These are phyloP conservation scores for Mastomys coucha DNA, from an alignment of 2,113 vertebrate genomes.

Conservation along the genomic window DNA sequence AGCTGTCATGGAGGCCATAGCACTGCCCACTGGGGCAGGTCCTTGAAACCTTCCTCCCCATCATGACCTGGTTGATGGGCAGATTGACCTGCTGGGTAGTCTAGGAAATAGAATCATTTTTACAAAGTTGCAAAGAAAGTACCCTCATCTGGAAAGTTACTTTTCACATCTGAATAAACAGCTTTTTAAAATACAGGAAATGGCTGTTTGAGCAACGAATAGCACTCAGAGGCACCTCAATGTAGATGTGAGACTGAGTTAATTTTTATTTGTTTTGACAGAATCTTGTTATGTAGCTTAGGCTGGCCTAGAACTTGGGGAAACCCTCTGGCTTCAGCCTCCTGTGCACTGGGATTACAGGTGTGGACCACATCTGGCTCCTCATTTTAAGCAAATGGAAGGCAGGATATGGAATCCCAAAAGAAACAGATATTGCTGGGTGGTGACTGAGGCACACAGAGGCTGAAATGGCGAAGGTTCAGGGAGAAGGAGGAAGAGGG, in stretches of 20 bases:
- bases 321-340: neutral
- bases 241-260: slow-evolving; percentile 70
- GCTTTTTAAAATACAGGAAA: slow-evolving; percentile 62
- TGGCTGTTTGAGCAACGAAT: slow-evolving; percentile 75
- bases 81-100: neutral
- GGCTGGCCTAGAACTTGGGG: neutral
- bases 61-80: neutral
- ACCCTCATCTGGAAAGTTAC: slow-evolving; percentile 70
- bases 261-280: neutral
- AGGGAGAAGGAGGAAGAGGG: neutral
- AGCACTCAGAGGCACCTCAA: slow-evolving; percentile 73
- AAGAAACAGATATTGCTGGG: slow-evolving; percentile 20
- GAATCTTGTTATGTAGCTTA: neutral
- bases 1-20: neutral
- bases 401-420: slow-evolving; percentile 68
- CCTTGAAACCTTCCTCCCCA: neutral
- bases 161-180: slow-evolving; percentile 68
- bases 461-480: fast-evolving
- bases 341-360: neutral
- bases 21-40: slow-evolving; percentile 62
- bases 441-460: fast-evolving
- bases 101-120: slow-evolving; percentile 17
- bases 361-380: too few species aligned
- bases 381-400: slow-evolving; percentile 67
- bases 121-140: neutral